A percentile compares a stretch with the other conserved stretches of the same genome.
Evolutionary conservation across 2,888 invertebrate genomes (phyloP).

Genomic region (Acrobasis consociella): DNA sequence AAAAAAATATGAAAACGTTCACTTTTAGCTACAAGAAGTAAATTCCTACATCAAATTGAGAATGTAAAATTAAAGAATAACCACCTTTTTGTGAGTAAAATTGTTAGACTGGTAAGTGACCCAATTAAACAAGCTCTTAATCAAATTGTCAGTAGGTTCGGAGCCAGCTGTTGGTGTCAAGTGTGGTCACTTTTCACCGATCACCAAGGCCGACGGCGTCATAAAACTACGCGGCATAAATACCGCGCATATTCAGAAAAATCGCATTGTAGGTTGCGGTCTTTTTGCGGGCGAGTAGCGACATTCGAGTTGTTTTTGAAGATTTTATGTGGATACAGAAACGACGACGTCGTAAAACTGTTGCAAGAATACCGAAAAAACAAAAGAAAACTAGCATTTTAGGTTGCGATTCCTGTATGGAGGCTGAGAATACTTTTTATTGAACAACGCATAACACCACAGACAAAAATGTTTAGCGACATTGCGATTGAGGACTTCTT

Average conservation of each 20-base stretch:
- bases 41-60: background rate
- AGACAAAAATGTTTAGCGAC: background rate
- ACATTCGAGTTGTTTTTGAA: background rate
- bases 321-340: background rate
- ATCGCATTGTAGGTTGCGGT: slow-evolving; percentile 2
- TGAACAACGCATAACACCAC: too few species aligned
- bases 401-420: too few species aligned
- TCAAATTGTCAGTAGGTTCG: background rate
- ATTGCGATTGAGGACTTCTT: background rate
- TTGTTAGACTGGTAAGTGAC: background rate
- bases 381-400: too few species aligned
- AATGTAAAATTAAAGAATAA: too few species aligned
- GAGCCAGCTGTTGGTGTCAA: slow-evolving; percentile 10
- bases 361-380: too few species aligned
- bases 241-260: slow-evolving; percentile 8
- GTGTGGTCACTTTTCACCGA: slow-evolving; percentile 21
- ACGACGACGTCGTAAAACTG: too few species aligned
- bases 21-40: background rate
- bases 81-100: too few species aligned
- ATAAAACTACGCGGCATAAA: slow-evolving; percentile 14
- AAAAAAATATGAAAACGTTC: background rate
- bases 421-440: too few species aligned
- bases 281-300: background rate
- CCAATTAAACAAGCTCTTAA: slow-evolving; percentile 3
- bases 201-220: slow-evolving; percentile 13